phyloP scores from a whole-genome alignment of 1,140 invertebrate genomes.

The Berghia stephanieae region DNA sequence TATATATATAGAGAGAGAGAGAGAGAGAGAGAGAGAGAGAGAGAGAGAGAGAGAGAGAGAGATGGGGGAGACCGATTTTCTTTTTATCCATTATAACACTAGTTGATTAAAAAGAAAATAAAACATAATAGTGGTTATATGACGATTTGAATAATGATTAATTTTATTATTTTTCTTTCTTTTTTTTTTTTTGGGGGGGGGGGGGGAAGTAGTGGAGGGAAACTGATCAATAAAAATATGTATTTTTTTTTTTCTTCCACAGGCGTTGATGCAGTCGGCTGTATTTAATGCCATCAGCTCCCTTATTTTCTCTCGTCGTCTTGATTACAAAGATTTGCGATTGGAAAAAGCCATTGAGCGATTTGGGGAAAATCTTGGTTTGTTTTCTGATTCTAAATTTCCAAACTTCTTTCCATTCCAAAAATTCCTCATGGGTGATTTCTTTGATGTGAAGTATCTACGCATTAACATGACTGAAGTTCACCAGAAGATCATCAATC shows the following conservation, averaged over 20 bases:
- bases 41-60: no score
- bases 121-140: no score
- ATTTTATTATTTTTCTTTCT: no score
- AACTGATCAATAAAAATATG: no score
- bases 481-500: conserved; percentile 38
- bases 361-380: conserved; percentile 36
- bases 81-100: no score
- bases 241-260: conserved; percentile 1
- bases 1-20: no score
- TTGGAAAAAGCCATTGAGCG: conserved; percentile 24
- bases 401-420: conserved; percentile 40
- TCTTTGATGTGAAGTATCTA: conserved; percentile 39
- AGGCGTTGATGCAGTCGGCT: conserved; percentile 23
- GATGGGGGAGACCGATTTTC: no score
- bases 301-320: conserved; percentile 24
- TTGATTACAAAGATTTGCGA: conserved; percentile 33
- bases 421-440: conserved; percentile 39
- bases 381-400: conserved; percentile 34
- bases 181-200: no score
- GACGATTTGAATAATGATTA: no score
- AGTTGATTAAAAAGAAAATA: no score
- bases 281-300: conserved; percentile 32
- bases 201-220: no score
- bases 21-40: no score
- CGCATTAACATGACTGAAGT: conserved; percentile 41